Conservation (phyloP, 2,113 vertebrate genomes). For the Sorex fumeus region DNA sequence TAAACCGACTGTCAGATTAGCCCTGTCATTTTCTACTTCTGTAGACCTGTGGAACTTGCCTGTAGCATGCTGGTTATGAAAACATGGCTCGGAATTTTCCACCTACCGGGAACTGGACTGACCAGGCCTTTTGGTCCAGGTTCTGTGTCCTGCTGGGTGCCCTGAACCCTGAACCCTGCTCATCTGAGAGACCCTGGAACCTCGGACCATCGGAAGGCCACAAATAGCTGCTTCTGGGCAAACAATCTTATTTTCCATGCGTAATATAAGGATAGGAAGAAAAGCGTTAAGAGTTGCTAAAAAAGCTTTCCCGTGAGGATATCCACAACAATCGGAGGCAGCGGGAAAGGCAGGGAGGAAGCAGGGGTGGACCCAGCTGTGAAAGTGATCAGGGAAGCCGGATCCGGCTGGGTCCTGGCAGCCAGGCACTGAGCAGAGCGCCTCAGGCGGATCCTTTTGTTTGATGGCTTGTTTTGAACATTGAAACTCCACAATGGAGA, state of each 20-base stretch:
- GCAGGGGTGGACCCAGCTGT: conserved; percentile 65
- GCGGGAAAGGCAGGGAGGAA: conserved; percentile 74
- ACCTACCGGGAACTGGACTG: background rate
- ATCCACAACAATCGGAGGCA: conserved; percentile 68
- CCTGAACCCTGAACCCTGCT: no score
- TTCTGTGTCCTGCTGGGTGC: background rate
- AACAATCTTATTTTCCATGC: conserved; percentile 39
- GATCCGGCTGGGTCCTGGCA: conserved; percentile 12
- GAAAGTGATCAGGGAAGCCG: conserved; percentile 76
- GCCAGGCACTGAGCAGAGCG: background rate
- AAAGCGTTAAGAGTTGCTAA: conserved; percentile 60
- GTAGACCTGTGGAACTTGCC: background rate
- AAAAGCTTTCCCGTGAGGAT: conserved; percentile 44
- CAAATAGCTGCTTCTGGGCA: background rate
- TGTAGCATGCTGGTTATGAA: background rate
- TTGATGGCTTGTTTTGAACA: conserved; percentile 72
- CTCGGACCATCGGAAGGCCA: background rate
- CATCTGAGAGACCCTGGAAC: background rate
- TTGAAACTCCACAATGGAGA: conserved; percentile 60
- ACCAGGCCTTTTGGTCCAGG: background rate
- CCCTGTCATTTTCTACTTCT: background rate
- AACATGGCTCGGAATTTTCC: conserved; percentile 21
- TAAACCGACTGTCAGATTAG: background rate
- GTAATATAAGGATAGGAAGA: conserved; percentile 46
- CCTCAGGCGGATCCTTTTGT: conserved; percentile 70